These are phyloP conservation scores for Leptopilina clavipes DNA, from an alignment of 1,140 invertebrate species.

Conservation along the genomic window DNA sequence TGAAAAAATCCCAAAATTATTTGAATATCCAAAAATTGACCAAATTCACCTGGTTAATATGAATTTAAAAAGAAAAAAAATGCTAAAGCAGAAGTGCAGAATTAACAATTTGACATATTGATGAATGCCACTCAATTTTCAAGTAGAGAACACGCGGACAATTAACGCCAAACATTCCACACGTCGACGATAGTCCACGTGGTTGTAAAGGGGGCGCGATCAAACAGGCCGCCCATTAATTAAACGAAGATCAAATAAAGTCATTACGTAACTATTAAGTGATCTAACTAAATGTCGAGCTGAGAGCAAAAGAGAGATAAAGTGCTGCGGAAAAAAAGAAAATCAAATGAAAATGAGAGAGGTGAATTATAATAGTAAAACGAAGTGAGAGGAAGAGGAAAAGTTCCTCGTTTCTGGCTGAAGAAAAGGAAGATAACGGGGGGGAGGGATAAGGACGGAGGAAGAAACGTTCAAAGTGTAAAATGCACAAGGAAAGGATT, in stretches of 20 bases:
- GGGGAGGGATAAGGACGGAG: slow-evolving; percentile 18
- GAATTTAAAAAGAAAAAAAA: too few species aligned
- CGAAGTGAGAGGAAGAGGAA: slow-evolving; percentile 30
- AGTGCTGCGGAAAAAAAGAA: slow-evolving; percentile 42
- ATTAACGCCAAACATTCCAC: slow-evolving; percentile 38
- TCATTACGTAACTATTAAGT: slow-evolving; percentile 52
- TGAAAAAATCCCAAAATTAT: too few species aligned
- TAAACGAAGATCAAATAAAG: slow-evolving; percentile 56
- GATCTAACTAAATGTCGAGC: slow-evolving; percentile 44
- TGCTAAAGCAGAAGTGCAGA: neutral
- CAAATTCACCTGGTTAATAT: too few species aligned
- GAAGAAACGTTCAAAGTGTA: slow-evolving; percentile 35
- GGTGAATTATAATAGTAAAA: slow-evolving; percentile 34
- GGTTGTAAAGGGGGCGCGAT: slow-evolving; percentile 42
- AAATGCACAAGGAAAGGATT: slow-evolving; percentile 27
- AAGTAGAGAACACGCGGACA: slow-evolving; percentile 30
- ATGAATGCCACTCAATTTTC: slow-evolving; percentile 10
- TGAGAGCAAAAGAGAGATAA: slow-evolving; percentile 40
- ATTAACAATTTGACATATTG: slow-evolving; percentile 26
- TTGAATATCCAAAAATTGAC: too few species aligned
- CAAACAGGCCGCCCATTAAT: slow-evolving; percentile 53
- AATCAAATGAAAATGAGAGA: too few species aligned
- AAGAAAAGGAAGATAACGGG: slow-evolving; percentile 35
- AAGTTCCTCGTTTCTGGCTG: neutral
- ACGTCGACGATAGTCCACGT: slow-evolving; percentile 46